Conservation (phyloP, 1,140 invertebrate species). For the Alviniconcha marisindica region DNA sequence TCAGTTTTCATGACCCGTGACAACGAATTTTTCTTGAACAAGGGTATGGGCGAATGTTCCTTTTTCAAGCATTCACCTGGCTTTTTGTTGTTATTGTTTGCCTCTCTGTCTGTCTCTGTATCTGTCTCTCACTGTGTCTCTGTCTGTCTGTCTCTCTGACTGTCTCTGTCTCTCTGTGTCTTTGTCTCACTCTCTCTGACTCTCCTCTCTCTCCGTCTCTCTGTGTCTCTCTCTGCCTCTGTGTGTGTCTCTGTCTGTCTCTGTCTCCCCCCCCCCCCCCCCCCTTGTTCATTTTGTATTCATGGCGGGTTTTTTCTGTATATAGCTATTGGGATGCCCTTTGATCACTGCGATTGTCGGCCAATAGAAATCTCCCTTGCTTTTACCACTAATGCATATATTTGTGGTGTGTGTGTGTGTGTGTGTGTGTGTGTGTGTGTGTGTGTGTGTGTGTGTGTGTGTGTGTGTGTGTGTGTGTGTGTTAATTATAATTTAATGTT, state of each 20-base stretch:
- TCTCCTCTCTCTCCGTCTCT: background rate
- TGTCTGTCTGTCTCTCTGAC: constrained; percentile 19
- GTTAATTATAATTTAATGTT: too few species aligned
- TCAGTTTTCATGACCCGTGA: background rate
- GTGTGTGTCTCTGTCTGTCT: background rate
- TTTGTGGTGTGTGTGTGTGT: background rate
- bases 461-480: background rate
- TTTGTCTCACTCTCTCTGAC: background rate
- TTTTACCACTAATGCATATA: too few species aligned
- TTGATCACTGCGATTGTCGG: too few species aligned
- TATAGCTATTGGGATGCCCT: too few species aligned
- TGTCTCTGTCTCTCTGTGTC: background rate
- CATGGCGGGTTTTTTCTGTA: too few species aligned
- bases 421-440: background rate
- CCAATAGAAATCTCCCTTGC: too few species aligned
- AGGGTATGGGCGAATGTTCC: too few species aligned
- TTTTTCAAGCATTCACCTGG: too few species aligned
- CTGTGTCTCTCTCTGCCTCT: background rate
- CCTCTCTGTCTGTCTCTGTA: constrained; percentile 11
- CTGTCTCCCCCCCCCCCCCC: background rate
- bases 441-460: background rate
- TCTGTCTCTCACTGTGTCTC: constrained; percentile 7
- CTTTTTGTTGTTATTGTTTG: background rate
- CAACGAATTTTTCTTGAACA: background rate
- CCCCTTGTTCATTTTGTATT: too few species aligned